Evolutionary conservation across 2,113 vertebrate genomes (phyloP).

Genomic region (Girardinichthys multiradiatus): DNA sequence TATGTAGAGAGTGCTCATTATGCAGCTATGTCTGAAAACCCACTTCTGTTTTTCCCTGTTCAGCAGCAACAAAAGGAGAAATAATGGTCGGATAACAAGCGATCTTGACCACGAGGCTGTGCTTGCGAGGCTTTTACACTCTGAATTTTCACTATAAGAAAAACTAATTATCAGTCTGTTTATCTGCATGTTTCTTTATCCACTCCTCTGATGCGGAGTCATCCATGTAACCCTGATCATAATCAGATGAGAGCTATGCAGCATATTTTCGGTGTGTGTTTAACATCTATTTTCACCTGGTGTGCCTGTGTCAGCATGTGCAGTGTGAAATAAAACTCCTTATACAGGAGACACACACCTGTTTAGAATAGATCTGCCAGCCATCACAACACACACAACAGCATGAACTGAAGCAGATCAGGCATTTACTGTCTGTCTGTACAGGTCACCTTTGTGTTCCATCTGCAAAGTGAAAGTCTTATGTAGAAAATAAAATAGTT

Average conservation of each 20-base stretch:
- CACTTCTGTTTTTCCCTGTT: slow-evolving; percentile 21
- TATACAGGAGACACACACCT: slow-evolving; percentile 26
- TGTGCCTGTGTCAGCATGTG: slow-evolving; percentile 2
- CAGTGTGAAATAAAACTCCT: slow-evolving; percentile 1
- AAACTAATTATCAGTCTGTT: slow-evolving; percentile 20
- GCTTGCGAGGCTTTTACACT: slow-evolving; percentile 3
- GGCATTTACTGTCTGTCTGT: slow-evolving; percentile 20
- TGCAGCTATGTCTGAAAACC: slow-evolving; percentile 18
- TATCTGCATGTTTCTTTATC: slow-evolving; percentile 31
- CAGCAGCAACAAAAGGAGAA: neutral
- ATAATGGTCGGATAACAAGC: slow-evolving; percentile 21
- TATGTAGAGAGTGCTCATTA: slow-evolving; percentile 27
- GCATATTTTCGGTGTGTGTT: neutral
- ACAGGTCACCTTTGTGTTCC: slow-evolving; percentile 59
- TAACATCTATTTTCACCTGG: neutral
- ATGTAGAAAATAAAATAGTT: slow-evolving; percentile 64
- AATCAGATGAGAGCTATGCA: slow-evolving; percentile 40
- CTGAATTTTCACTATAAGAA: neutral
- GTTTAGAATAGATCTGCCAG: slow-evolving; percentile 19
- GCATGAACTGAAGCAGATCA: neutral
- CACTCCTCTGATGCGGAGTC: slow-evolving; percentile 15
- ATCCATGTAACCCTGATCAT: slow-evolving; percentile 40
- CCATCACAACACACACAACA: neutral
- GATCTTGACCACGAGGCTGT: slow-evolving; percentile 18
- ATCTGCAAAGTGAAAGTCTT: slow-evolving; percentile 61